Conservation (phyloP, 37 sponge, comb jelly and placozoan species). For the Bolinopsis microptera region DNA sequence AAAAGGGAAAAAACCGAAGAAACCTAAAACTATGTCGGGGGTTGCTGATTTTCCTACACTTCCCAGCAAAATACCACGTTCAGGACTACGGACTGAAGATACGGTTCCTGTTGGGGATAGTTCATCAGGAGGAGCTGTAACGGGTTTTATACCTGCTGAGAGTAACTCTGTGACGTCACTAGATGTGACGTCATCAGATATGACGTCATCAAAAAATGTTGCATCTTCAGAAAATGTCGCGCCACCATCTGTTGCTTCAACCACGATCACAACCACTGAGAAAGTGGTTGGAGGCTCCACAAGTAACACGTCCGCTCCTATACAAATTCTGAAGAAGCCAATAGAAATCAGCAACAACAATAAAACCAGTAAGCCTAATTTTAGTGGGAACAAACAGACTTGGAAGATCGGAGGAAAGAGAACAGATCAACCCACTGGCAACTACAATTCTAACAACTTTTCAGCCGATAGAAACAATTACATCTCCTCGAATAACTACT, state of each 20-base stretch:
- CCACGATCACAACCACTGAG: neutral
- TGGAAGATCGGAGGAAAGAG: neutral
- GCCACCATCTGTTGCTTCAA: neutral
- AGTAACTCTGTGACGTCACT: neutral
- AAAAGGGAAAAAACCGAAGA: neutral
- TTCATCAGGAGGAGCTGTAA: neutral
- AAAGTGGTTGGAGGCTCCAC: neutral
- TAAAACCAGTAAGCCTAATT: neutral
- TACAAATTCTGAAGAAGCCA: neutral
- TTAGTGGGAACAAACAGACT: neutral
- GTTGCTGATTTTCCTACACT: constrained; percentile 2
- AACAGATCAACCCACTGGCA: neutral
- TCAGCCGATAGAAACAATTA: neutral
- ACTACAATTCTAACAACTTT: neutral
- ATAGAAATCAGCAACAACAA: neutral
- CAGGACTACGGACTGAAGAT: neutral
- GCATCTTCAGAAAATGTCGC: neutral
- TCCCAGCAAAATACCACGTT: neutral
- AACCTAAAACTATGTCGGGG: neutral
- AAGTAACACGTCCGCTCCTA: neutral
- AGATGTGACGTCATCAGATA: neutral
- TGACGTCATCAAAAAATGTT: neutral
- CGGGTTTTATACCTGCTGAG: neutral
- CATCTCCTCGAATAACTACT: neutral
- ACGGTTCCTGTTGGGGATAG: neutral